phyloP scores from a whole-genome alignment of 2,888 invertebrate species.

The Corythucha ciliata region DNA sequence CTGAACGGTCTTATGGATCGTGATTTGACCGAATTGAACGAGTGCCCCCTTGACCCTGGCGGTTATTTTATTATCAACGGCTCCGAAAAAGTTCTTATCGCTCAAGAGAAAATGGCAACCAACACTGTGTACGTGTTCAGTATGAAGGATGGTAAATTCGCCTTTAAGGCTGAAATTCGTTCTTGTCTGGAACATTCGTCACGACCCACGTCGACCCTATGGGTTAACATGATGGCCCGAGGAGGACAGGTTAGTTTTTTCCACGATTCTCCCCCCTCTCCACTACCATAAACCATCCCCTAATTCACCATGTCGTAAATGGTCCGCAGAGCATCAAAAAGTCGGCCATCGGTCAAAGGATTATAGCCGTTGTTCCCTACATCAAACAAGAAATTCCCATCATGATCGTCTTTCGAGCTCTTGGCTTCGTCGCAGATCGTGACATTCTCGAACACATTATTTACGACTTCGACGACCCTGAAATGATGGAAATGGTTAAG shows the following conservation, averaged over 20 bases:
- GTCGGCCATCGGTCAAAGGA: constrained; percentile 96
- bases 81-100: constrained; percentile 96
- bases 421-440: constrained; percentile 97
- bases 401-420: constrained; percentile 98
- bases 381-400: constrained; percentile 99
- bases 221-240: constrained; percentile 99
- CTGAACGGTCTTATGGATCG: constrained; percentile 91
- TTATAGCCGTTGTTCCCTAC: constrained; percentile 95
- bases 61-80: constrained; percentile 99
- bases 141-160: constrained; percentile 99
- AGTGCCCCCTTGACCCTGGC: constrained; percentile 98
- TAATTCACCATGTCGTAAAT: neutral
- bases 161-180: constrained; percentile 95
- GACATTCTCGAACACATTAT: constrained; percentile 99
- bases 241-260: constrained; percentile 60
- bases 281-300: neutral
- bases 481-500: constrained; percentile 99
- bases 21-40: constrained; percentile 98
- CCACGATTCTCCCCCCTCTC: no score
- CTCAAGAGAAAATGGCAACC: constrained; percentile 99
- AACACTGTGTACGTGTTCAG: constrained; percentile 99
- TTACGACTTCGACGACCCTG: constrained; percentile 99
- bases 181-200: constrained; percentile 80
- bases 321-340: constrained; percentile 79
- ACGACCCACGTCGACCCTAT: constrained; percentile 90